Conservation (phyloP, 2,113 vertebrate genomes). For the Telmatochromis sp. region DNA sequence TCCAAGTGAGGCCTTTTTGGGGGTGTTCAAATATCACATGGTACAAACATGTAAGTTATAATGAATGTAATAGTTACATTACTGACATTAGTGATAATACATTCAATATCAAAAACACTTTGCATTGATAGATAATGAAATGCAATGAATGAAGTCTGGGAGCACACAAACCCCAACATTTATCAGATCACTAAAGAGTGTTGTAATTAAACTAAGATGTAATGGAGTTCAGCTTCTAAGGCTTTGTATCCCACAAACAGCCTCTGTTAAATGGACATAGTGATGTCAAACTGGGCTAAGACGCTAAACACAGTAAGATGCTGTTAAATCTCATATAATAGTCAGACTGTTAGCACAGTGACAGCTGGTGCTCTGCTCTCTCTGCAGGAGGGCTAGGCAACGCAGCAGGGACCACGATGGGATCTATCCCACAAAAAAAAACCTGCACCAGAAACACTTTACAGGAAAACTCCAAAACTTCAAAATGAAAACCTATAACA, state of each 20-base stretch:
- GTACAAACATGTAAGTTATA: not conserved
- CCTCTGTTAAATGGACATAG: not conserved
- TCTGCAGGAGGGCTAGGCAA: not conserved
- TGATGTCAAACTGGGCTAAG: conserved; percentile 7
- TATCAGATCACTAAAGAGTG: not conserved
- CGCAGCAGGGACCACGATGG: not conserved
- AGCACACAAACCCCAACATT: not conserved
- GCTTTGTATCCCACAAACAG: not conserved
- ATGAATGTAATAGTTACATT: not conserved
- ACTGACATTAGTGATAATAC: not conserved
- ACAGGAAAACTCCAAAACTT: not conserved
- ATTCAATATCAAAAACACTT: not conserved
- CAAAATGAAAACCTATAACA: not conserved
- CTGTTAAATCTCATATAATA: conserved; percentile 20
- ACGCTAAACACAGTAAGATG: conserved; percentile 13
- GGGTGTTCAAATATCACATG: not conserved
- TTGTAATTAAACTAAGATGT: not conserved
- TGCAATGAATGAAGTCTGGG: not conserved
- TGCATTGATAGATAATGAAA: not conserved
- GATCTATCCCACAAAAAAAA: not conserved
- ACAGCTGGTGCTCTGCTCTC: conserved; percentile 28
- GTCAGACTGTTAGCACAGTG: not conserved
- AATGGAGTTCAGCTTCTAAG: not conserved
- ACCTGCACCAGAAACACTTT: not conserved
- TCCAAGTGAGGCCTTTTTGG: not conserved